Base-by-base conservation (phyloP, 2,113 vertebrate genomes). In the Sigmodon hispidus region DNA sequence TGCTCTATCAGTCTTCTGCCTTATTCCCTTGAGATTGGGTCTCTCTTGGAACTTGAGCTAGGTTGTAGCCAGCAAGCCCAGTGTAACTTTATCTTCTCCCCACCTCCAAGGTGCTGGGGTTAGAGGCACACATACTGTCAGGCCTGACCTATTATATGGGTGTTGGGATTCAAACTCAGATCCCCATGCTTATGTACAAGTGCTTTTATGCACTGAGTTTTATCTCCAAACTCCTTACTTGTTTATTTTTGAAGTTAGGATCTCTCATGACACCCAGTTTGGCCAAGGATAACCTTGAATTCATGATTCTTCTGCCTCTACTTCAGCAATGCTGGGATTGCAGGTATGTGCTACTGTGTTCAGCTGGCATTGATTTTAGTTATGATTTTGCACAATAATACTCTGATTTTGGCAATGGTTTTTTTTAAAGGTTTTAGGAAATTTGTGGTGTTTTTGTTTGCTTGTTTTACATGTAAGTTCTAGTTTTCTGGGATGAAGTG, bases 371-470 rank as follows among this genome's bases (percentile, higher is more conserved):
- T n/a, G 31, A 16, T 77, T 92, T 93, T 81, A 75, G 43, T 91
- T 94, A 92, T 94, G 29, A 92, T 96, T 94, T 89, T 93, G 57
- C 13, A 67, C 50, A 93, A 87, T 94, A 79, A 40, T 76, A 83
- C 83, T 91, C 84, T 94, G 57, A 80, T 95, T 93, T 89, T 89
- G 73, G 29, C 59, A 65, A 40, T 87, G 50, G 34, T 87, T 94
- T 81, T 70, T 85, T 83, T 89, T 89, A 79, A 86, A 86, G 48
- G 89, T 89, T 95, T 87, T 81, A 94, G 67, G 89, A 87, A 93
- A 40, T 89, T 93, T 95, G 17, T 26, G 1, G 13, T 86, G 40
- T 79, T 95, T 96, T 92, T 40, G 79, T 59, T 83, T 83, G 55
- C 40, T 61, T 43, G 36, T 43, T 81, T 81, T 81, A 40, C 6